Conservation (phyloP, 2,888 invertebrate species). For the Helicoverpa assulta region DNA sequence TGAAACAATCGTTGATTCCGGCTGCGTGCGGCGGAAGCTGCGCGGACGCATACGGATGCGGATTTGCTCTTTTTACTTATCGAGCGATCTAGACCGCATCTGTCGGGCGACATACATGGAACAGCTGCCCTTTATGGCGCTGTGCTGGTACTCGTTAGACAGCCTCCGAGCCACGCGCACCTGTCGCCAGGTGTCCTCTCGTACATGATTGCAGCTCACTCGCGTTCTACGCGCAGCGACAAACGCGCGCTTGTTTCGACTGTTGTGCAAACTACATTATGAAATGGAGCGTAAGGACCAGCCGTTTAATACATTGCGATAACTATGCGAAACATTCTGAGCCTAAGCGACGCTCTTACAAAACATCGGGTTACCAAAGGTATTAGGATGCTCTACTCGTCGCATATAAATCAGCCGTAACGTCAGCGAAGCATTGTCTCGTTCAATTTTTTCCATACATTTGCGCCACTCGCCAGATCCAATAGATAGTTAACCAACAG, state of each 20-base stretch:
- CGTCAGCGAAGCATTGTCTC: slow-evolving; percentile 69
- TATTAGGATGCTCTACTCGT: slow-evolving; percentile 63
- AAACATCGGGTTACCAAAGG: slow-evolving; percentile 79
- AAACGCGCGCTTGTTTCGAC: slow-evolving; percentile 77
- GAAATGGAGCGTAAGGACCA: slow-evolving; percentile 85
- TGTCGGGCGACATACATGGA: slow-evolving; percentile 82
- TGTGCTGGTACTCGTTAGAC: slow-evolving; percentile 66
- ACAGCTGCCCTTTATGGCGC: slow-evolving; percentile 85
- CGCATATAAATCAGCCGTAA: slow-evolving; percentile 77
- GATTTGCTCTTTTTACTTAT: slow-evolving; percentile 87
- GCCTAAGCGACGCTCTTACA: slow-evolving; percentile 74
- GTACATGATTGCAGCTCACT: slow-evolving; percentile 48
- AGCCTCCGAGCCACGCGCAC: slow-evolving; percentile 81
- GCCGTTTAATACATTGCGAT: slow-evolving; percentile 76
- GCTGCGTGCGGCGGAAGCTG: slow-evolving; percentile 85
- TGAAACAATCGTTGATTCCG: slow-evolving; percentile 86
- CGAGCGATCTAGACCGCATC: slow-evolving; percentile 88
- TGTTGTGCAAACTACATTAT: slow-evolving; percentile 83
- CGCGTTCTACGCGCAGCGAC: slow-evolving; percentile 60
- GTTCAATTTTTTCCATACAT: slow-evolving; percentile 80
- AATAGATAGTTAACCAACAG: slow-evolving; percentile 85
- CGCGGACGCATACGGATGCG: slow-evolving; percentile 83
- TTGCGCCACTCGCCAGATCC: slow-evolving; percentile 80
- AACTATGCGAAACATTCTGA: slow-evolving; percentile 77
- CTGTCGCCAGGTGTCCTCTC: slow-evolving; percentile 84